Base-by-base conservation (phyloP, 2,888 invertebrate genomes). In the Hirudinaria manillensis region DNA sequence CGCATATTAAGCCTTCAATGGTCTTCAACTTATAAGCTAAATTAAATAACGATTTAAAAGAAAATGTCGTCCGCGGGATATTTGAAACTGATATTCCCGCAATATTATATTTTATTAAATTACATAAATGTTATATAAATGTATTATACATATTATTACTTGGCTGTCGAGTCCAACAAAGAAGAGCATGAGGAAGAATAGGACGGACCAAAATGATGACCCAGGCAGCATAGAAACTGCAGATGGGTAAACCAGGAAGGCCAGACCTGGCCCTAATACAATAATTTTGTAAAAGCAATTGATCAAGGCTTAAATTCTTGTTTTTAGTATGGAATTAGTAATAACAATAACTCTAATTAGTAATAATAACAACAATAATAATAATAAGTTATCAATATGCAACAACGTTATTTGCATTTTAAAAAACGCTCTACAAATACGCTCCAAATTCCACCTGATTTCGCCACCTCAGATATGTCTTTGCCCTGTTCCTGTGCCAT, bases 391-490 rank as follows among this genome's bases (percentile, higher is more conserved):
- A n/a, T n/a, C n/a, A n/a, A n/a, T n/a, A n/a, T n/a, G n/a, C n/a
- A n/a, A n/a, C n/a, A n/a, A n/a, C n/a, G n/a, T n/a, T n/a, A n/a
- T n/a, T n/a, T n/a, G n/a, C n/a, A n/a, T n/a, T n/a, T n/a, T n/a
- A n/a, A n/a, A n/a, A n/a, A n/a, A n/a, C n/a, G n/a, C n/a, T n/a
- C n/a, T n/a, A n/a, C n/a, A n/a, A n/a, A n/a, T n/a, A n/a, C n/a
- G n/a, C n/a, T n/a, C 3, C 45, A 51, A n/a, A 2, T 32, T 38
- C 32, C 13, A 92, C 93, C 93, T 84, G 94, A 94, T 76, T 93
- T 92, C 27, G 95, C 96, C 0, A 97, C 96, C 84, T 95, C 93
- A 61, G 91, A 92, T 0, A 97, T 93, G 0, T 93, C 92, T 81
- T 92, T 89, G 81, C 93, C 92, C 83, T 95, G 95, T 82, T 85